These are phyloP conservation scores for Metaphire vulgaris DNA, from an alignment of 1,140 invertebrate species.

Conservation along the genomic window DNA sequence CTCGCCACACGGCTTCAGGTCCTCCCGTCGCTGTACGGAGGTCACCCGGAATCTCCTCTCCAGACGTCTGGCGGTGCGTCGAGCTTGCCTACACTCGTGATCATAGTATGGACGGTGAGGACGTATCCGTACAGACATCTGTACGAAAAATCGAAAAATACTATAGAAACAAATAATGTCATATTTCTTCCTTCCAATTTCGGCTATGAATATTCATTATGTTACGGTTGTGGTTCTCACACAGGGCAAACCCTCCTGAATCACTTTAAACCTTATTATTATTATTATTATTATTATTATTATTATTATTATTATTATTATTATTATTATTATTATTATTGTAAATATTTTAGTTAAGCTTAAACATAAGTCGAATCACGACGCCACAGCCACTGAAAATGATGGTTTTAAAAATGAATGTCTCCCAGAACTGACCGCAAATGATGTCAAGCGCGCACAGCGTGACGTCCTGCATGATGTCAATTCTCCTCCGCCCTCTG, in stretches of 20 bases:
- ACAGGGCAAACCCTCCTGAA: slow-evolving; percentile 78
- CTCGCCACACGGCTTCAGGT: slow-evolving; percentile 48
- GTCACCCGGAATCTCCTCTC: slow-evolving; percentile 66
- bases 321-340: neutral
- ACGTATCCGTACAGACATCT: no score
- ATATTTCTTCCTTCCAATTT: no score
- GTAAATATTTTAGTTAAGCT: neutral
- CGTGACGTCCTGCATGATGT: slow-evolving; percentile 69
- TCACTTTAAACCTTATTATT: slow-evolving; percentile 67
- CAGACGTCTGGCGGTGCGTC: no score
- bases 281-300: neutral
- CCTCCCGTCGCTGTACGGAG: slow-evolving; percentile 41
- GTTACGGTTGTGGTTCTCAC: slow-evolving; percentile 75
- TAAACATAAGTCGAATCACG: no score
- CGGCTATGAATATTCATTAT: no score
- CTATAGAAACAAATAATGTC: no score
- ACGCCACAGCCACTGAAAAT: no score
- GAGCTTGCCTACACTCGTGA: no score
- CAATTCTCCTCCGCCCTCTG: slow-evolving; percentile 59
- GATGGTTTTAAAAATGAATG: no score
- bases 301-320: neutral
- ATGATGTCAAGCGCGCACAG: slow-evolving; percentile 81
- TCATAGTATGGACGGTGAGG: no score
- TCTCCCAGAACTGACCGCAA: slow-evolving; percentile 70
- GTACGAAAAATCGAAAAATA: no score